phyloP scores from a whole-genome alignment of 1,140 invertebrate genomes.

The Drosophila murphyi region DNA sequence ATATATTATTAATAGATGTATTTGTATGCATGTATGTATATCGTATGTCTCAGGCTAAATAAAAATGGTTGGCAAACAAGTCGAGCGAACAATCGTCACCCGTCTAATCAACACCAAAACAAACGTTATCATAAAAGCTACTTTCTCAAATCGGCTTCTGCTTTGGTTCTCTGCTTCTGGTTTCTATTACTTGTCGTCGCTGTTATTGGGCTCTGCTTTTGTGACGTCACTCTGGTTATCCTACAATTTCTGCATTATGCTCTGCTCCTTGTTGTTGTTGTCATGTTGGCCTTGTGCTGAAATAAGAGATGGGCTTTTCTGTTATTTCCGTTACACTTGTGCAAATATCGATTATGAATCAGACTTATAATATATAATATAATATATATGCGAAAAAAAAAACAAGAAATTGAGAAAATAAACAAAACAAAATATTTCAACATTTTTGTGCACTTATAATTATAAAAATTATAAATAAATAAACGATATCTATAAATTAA shows the following conservation, averaged over 20 bases:
- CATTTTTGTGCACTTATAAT: too few species aligned
- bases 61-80: slow-evolving; percentile 35
- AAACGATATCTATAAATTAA: neutral
- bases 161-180: neutral
- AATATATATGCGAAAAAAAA: too few species aligned
- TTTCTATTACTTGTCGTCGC: neutral
- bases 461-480: too few species aligned
- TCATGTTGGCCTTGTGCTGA: slow-evolving; percentile 41
- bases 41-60: slow-evolving; percentile 37
- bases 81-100: slow-evolving; percentile 12
- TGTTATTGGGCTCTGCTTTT: slow-evolving; percentile 17
- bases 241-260: slow-evolving; percentile 1
- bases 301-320: slow-evolving; percentile 31
- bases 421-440: too few species aligned
- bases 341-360: neutral
- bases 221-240: slow-evolving; percentile 17
- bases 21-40: slow-evolving; percentile 15
- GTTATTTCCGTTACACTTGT: neutral
- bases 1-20: slow-evolving; percentile 3
- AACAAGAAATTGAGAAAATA: too few species aligned
- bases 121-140: slow-evolving; percentile 11
- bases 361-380: neutral
- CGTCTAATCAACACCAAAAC: slow-evolving; percentile 23
- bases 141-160: slow-evolving; percentile 15
- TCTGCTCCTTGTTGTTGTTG: slow-evolving; percentile 2